Evolutionary conservation across 1,140 invertebrate species (phyloP).

Genomic region (Philaenus spumarius): DNA sequence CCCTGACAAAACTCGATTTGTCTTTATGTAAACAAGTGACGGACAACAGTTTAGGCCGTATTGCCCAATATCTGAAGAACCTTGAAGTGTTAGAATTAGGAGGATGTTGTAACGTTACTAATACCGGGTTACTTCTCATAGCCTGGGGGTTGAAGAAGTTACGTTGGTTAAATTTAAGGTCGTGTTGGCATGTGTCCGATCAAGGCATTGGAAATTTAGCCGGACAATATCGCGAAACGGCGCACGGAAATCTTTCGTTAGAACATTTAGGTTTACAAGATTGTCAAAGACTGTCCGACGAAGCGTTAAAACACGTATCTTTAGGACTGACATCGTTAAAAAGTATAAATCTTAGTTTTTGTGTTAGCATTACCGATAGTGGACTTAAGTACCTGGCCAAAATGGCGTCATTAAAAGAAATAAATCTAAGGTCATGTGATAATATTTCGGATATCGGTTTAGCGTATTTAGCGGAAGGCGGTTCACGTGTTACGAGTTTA

Average conservation of each 20-base stretch:
- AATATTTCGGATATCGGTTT: conserved; percentile 89
- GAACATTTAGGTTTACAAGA: conserved; percentile 87
- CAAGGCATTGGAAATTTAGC: conserved; percentile 80
- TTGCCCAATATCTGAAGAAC: conserved; percentile 80
- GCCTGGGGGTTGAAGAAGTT: conserved; percentile 80
- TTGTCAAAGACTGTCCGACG: conserved; percentile 88
- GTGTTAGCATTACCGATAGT: conserved; percentile 84
- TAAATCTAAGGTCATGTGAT: conserved; percentile 90
- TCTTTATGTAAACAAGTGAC: conserved; percentile 93
- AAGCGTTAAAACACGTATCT: conserved; percentile 77
- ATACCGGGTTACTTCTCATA: conserved; percentile 74
- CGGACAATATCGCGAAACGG: conserved; percentile 57
- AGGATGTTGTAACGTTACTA: conserved; percentile 85
- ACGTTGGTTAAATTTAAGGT: conserved; percentile 75
- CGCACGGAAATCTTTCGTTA: conserved; percentile 56
- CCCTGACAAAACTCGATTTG: conserved; percentile 73
- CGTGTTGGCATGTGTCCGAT: conserved; percentile 88
- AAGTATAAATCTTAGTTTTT: conserved; percentile 89
- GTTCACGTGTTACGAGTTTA: conserved; percentile 66
- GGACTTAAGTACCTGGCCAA: conserved; percentile 83
- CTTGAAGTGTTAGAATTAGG: conserved; percentile 81
- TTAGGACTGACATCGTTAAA: conserved; percentile 70
- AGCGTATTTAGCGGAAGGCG: conserved; percentile 83
- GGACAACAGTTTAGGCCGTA: conserved; percentile 72
- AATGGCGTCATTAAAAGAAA: conserved; percentile 71